Base-by-base conservation (phyloP, 1,140 invertebrate species). In the Phymorhynchus buccinoides region DNA sequence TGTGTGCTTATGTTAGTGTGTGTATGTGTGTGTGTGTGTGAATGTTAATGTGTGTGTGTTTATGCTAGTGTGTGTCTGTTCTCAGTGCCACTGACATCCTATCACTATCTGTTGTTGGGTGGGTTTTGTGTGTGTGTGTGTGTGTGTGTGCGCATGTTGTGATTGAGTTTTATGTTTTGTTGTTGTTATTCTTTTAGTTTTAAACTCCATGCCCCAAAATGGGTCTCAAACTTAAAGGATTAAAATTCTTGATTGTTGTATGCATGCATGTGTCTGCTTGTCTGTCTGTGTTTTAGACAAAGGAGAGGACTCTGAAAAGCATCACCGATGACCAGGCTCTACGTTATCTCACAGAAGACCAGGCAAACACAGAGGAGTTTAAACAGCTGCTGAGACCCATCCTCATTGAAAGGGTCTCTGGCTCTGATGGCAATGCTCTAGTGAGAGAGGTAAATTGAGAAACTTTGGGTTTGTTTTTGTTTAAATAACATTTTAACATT, bases 391-490 rank as follows among this genome's bases (percentile, higher is more conserved):
- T 90, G n/a, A 84, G 84, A 35, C 88, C 89, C 37, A 86, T 90
- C 16, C 32, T 90, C 6, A 84, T 88, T 39, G 87, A 86, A n/a
- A 83, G 90, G 68, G 84, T 90, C 39, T 84, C 89, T 35, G 90
- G 86, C 32, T 90, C 87, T 56, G 68, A 84, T 4, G 87, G 84
- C 80, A 89, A 87, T 42, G 86, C 30, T 27, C n/a, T 56, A 80
- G 90, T 90, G 9, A 84, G 86, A 85, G 66, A 89, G 86, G 90
- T 90, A 85, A 62, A 22, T 1, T n/a, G 82, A 71, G 16, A 39
- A n/a, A 22, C 62, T 73, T 39, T 83, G 1, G 42, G 84, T 83
- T 27, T 78, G 16, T 6, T 3, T 32, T 44, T 14, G 39, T 86
- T 39, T 80, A 52, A 77, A 41, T n/a, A 30, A 9, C 7, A 48